Evolutionary conservation across 92 coral and sea anemone genomes (phyloP).

Genomic region (Zoanthus gigantus): DNA sequence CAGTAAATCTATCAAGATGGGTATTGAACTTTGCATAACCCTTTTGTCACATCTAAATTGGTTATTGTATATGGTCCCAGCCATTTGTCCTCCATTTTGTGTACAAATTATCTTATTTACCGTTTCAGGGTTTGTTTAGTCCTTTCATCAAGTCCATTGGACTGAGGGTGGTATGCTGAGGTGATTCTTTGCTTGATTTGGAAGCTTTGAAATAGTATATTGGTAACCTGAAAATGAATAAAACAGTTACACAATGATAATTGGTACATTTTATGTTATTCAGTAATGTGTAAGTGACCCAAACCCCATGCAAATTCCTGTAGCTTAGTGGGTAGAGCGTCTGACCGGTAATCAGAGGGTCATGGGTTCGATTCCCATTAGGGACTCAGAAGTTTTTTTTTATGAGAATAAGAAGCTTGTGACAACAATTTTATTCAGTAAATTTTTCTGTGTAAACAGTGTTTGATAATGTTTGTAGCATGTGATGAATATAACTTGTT

Average conservation of each 20-base stretch:
- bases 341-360: conserved; percentile 3
- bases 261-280: conserved; percentile 12
- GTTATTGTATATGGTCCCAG: conserved; percentile 36
- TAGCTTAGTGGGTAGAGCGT: neutral
- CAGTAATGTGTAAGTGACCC: conserved; percentile 9
- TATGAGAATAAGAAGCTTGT: neutral
- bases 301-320: neutral
- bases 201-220: conserved; percentile 2
- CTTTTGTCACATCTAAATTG: conserved; percentile 29
- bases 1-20: conserved; percentile 34
- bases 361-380: neutral
- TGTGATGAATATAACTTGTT: neutral
- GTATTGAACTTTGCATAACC: conserved; percentile 20
- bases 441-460: conserved; percentile 26
- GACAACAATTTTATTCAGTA: conserved; percentile 4
- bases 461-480: conserved; percentile 8
- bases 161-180: conserved; percentile 31
- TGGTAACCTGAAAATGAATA: conserved; percentile 14
- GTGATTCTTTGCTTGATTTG: conserved; percentile 17
- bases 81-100: conserved; percentile 48
- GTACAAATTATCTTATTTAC: too few species aligned
- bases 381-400: too few species aligned
- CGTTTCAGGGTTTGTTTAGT: conserved; percentile 43
- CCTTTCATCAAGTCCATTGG: conserved; percentile 40
- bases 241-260: conserved; percentile 8